phyloP scores from a whole-genome alignment of 1,140 invertebrate species.

The Drosophila baimaii region DNA sequence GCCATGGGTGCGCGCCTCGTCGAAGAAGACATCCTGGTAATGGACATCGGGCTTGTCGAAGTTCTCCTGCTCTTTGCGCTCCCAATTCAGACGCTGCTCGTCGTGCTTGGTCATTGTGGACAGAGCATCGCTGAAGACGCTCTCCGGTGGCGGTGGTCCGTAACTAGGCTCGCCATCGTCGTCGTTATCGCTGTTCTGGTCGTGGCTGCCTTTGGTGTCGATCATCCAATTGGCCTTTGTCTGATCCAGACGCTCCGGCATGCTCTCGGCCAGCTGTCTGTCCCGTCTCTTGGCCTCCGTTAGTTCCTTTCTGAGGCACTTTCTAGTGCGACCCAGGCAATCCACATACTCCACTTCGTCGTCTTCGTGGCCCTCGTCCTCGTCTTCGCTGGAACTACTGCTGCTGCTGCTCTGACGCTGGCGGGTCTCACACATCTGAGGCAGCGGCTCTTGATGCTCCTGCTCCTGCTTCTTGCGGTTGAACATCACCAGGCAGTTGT shows the following conservation, averaged over 20 bases:
- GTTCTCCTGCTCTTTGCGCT: conserved; percentile 87
- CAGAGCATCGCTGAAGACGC: conserved; percentile 66
- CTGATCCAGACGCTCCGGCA: conserved; percentile 82
- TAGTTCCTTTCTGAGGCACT: conserved; percentile 92
- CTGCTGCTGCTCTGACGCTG: conserved; percentile 53
- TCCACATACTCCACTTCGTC: conserved; percentile 94
- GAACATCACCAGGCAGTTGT: conserved; percentile 87
- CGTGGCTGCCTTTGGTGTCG: conserved; percentile 48
- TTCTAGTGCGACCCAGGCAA: conserved; percentile 93
- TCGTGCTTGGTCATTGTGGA: conserved; percentile 84
- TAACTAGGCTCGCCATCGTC: conserved; percentile 37
- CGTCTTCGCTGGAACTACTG: conserved; percentile 67
- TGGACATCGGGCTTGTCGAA: conserved; percentile 89
- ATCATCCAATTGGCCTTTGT: conserved; percentile 81
- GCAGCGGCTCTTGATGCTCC: not conserved
- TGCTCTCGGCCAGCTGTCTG: conserved; percentile 86
- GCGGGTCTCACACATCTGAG: not conserved
- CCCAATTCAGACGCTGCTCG: conserved; percentile 87
- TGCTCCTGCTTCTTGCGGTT: conserved; percentile 85
- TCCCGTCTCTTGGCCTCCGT: conserved; percentile 89
- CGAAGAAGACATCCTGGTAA: conserved; percentile 95
- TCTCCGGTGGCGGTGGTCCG: conserved; percentile 57
- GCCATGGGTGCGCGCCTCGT: conserved; percentile 95
- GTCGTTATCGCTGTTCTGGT: conserved; percentile 22
- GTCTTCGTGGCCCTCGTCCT: conserved; percentile 70